These are phyloP conservation scores for Molanna angustata DNA, from an alignment of 2,888 invertebrate species.

Conservation along the genomic window DNA sequence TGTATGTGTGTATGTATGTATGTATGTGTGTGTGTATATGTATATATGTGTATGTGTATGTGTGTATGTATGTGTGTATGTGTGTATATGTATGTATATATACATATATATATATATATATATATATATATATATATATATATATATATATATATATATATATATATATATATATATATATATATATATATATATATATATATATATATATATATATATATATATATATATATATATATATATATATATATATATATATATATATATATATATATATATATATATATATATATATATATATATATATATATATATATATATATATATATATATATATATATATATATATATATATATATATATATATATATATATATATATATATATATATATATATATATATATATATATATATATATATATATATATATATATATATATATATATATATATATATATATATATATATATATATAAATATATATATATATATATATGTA, in stretches of 20 bases:
- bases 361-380: neutral
- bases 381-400: neutral
- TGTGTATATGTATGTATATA: neutral
- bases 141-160: neutral
- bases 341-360: neutral
- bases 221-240: neutral
- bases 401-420: neutral
- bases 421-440: neutral
- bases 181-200: neutral
- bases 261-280: neutral
- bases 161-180: neutral
- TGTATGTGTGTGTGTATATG: too few relatives aligned
- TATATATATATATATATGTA: neutral
- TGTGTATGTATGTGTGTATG: too few relatives aligned
- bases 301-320: neutral
- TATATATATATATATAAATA: neutral
- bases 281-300: neutral
- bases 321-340: neutral
- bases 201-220: neutral
- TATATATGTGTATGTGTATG: too few relatives aligned
- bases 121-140: neutral
- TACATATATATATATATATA: neutral
- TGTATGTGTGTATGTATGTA: too few relatives aligned
- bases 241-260: neutral
- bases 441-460: neutral